These are phyloP conservation scores for Heliopora coerulea DNA, from an alignment of 92 coral and sea anemone genomes.

Conservation along the genomic window DNA sequence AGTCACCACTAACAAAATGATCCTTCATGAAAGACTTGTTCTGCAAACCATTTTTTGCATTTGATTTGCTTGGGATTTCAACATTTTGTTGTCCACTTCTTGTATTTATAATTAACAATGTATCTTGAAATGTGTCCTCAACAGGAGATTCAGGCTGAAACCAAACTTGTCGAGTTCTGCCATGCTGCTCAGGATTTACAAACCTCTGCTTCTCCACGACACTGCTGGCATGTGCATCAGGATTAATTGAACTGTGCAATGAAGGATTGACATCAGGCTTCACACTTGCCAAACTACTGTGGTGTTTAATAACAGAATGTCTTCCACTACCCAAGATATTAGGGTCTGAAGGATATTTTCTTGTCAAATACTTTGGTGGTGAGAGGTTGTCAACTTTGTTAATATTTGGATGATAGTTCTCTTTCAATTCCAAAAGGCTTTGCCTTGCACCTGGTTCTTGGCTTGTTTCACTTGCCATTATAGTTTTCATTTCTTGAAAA, in stretches of 20 bases:
- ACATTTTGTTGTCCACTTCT: not conserved
- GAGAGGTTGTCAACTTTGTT: not conserved
- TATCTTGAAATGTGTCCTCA: not conserved
- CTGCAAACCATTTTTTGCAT: conserved; percentile 1
- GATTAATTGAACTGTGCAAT: not conserved
- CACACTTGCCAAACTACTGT: conserved; percentile 11
- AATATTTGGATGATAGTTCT: no score
- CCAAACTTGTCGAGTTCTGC: not conserved
- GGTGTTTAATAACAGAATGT: conserved; percentile 15
- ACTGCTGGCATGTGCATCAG: not conserved
- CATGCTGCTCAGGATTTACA: not conserved
- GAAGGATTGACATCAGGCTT: not conserved
- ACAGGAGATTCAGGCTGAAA: not conserved
- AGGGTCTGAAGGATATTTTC: conserved; percentile 4
- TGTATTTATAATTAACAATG: not conserved
- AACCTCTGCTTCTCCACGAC: not conserved
- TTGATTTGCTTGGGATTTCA: not conserved
- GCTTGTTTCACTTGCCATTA: not conserved
- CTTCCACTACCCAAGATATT: not conserved
- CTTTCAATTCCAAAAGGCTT: no score
- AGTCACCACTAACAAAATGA: not conserved
- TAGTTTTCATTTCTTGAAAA: conserved; percentile 11
- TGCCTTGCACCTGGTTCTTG: not conserved
- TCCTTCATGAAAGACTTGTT: conserved; percentile 8
- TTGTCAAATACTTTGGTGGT: not conserved